Conservation (phyloP, 2,797 vertebrate species). For the Arnoldichthys spilopterus region DNA sequence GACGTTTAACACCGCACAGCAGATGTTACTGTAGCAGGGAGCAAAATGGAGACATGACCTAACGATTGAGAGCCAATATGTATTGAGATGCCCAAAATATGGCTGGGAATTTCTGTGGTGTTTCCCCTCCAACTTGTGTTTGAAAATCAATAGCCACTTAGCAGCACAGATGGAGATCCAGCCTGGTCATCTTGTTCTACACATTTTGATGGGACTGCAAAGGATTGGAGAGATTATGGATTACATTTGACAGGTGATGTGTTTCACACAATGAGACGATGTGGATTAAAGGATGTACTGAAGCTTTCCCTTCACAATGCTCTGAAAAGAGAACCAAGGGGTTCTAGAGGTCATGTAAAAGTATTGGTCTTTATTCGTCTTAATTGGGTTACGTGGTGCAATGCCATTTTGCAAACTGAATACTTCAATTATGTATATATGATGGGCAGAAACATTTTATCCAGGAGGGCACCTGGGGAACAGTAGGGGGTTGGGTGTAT, state of each 20-base stretch:
- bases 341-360: background rate
- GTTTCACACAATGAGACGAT: background rate
- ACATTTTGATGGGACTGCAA: constrained; percentile 58
- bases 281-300: constrained; percentile 1
- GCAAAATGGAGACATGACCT: constrained; percentile 13
- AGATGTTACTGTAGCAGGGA: constrained; percentile 14
- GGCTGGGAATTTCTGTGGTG: background rate
- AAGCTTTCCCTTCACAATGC: background rate
- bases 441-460: too few relatives aligned
- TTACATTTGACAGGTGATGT: constrained; percentile 18
- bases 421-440: background rate
- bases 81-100: background rate
- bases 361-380: background rate
- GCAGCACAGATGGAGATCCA: constrained; percentile 2
- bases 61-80: background rate
- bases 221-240: constrained; percentile 50
- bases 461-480: too few relatives aligned
- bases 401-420: background rate
- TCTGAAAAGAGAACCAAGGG: background rate
- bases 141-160: constrained; percentile 53
- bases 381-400: background rate
- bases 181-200: constrained; percentile 6
- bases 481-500: too few relatives aligned
- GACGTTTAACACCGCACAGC: constrained; percentile 7
- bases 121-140: background rate